Evolutionary conservation across 2,888 invertebrate genomes (phyloP), one percentile per base, ranked within the genome.

Genomic region (Lasioglossum lativentre): DNA sequence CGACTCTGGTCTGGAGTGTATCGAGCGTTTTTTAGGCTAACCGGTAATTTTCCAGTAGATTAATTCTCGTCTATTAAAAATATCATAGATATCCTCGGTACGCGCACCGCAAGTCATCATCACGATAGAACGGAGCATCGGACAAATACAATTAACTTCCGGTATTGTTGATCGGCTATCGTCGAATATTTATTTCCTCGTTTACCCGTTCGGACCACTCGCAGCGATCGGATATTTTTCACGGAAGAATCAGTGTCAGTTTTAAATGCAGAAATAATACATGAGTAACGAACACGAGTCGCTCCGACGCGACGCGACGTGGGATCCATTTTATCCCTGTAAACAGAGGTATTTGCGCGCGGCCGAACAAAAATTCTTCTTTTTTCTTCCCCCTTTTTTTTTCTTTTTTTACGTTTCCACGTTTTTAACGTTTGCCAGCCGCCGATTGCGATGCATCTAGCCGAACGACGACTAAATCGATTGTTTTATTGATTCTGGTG

Each of bases 401-500:
- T 19, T 23, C 47, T 56, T 66, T n/a, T 68, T 47, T 27, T 68
- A 10, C 40, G 23, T 47, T 40, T 38, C 45, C 66, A 47, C 38
- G 40, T 77, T 77, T 70, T 77, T 70, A 70, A 77, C 77, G 70
- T 77, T 78, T 71, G 52, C 23, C 78, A 47, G 56, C 23, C 40
- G 30, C 70, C 78, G 38, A 52, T 78, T 71, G 70, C 78, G 40
- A 78, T 71, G 71, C 27, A 66, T 38, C 78, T 40, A n/a, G 30
- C n/a, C 34, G 66, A 68, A 76, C 78, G 78, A 71, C 71, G 47
- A 47, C 70, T 52, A 45, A 71, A 71, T 78, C 78, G 78, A 78
- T 78, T 56, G 68, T 78, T 71, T 47, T 27, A 78, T 63, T 72
- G 73, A 79, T 73, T 73, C 63, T 23, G 34, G 45, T 45, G 66